These are phyloP conservation scores for Thysanoteuthis rhombus DNA, from an alignment of 2,888 invertebrate species.

Conservation along the genomic window DNA sequence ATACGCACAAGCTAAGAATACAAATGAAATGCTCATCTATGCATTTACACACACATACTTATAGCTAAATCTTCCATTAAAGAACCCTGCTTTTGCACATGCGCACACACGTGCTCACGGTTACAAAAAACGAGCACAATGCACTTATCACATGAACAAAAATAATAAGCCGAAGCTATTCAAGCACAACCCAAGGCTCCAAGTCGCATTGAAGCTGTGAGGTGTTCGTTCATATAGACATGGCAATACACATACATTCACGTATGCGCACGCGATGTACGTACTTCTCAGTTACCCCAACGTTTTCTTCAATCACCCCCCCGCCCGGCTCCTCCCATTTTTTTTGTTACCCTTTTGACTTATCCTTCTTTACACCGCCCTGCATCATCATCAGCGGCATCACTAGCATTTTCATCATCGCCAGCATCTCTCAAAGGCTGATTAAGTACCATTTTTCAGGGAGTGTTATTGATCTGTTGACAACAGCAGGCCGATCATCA, in stretches of 20 bases:
- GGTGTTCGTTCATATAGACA: background rate
- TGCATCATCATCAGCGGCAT: slow-evolving; percentile 32
- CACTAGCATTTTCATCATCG: background rate
- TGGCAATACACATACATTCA: background rate
- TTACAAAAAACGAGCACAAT: background rate
- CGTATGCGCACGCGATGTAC: background rate
- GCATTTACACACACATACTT: too few relatives aligned
- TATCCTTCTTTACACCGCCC: background rate
- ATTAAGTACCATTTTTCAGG: background rate
- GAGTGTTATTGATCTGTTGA: background rate
- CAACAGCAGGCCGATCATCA: background rate
- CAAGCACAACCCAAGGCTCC: background rate
- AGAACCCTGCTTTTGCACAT: too few relatives aligned
- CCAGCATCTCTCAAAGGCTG: background rate
- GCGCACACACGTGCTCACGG: background rate
- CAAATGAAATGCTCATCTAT: too few relatives aligned
- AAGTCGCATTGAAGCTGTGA: background rate
- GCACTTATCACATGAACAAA: background rate
- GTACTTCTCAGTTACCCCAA: background rate
- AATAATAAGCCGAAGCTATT: background rate
- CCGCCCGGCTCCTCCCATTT: background rate
- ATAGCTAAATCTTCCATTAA: too few relatives aligned
- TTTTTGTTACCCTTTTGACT: background rate
- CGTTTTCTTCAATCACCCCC: background rate
- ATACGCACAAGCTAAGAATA: too few relatives aligned